Base-by-base conservation (phyloP, 1,140 invertebrate species). In the Lethrus apterus region DNA sequence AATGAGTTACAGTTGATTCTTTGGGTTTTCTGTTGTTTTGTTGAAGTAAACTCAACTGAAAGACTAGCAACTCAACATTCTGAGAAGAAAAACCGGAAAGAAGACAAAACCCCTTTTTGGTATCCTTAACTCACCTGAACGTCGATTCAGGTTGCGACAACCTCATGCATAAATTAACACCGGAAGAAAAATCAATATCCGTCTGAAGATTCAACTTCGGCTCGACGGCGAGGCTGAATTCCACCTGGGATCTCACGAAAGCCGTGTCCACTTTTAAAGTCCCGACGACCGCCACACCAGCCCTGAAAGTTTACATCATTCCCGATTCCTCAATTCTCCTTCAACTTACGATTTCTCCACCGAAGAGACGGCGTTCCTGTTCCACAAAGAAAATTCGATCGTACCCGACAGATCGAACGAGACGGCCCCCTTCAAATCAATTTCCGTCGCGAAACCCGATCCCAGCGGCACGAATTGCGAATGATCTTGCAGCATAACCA, bases 321-420 rank as follows among this genome's bases (percentile, higher is more conserved):
- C n/a, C 24, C n/a, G 5, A 26, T 26, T 7, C 7, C 7, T 26
- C 7, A 7, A 7, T 26, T 26, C n/a, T 26, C 24, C n/a, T 26
- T 26, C n/a, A 26, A 23, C 35, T 73, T 69, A 84, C 81, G 73
- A 78, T 63, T 83, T 78, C 59, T 86, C 80, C 0, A 94, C 86
- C 19, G 87, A 64, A 8, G 86, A 86, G 51, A 90, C 77, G 1
- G 89, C 86, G 63, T 86, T 92, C 59, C 84, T 77, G 51, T 86
- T 87, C 90, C 90, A 94, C 5, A 93, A 60, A 52, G 87, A 91
- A 9, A 93, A 74, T 55, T 83, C 77, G n/a, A 93, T 79, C 64
- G 85, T 77, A 9, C 89, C 90, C 42, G 85, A 79, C 4, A 93
- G 67, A 63, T 94, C 89, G 47, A 92, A 80, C 8, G 89, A 92